Evolutionary conservation across 2,797 vertebrate genomes (phyloP), one percentile per base, ranked within the genome.

Genomic region (Merluccius polli): DNA sequence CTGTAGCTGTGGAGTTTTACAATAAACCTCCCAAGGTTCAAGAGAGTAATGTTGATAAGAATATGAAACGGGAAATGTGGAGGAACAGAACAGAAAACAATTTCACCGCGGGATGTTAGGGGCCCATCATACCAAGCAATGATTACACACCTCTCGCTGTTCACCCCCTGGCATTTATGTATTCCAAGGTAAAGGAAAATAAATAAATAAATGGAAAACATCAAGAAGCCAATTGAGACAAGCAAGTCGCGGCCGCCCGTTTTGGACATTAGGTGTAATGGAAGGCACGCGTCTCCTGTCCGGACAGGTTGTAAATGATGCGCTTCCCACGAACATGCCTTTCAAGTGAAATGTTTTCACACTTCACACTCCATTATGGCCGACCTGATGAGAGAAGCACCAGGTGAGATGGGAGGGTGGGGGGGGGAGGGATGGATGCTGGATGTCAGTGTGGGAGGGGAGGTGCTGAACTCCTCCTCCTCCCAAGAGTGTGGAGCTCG

Each of bases 331-430:
- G 90, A 93, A 92, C 86, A 90, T 88, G 90, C 87, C 88, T 90
- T 84, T 76, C 91, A 77, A 13, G 87, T 93, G 91, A 92, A 93
- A 92, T 88, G 89, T 91, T 88, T 92, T 92, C 90, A 91, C 87
- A 90, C 89, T 92, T 92, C 90, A 92, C 89, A 91, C 90, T 92
- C 89, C 92, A 93, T 94, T 93, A 93, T 92, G 78, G 87, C n/a
- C 87, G 48, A 73, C 79, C 83, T 83, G 87, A 87, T 89, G 89
- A 84, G 85, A 88, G 88, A 78, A 44, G 77, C 84, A 79, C 79
- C 76, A 86, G 87, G 88, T 89, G 86, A 92, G 85, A 24, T 52
- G 83, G 11, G 21, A 79, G 83, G 84, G 81, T 79, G 87, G 87
- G 68, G 15, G 52, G 1, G n/a, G 32, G 33, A 1, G 15, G 84